A percentile compares a stretch with the other conserved stretches of the same genome.
phyloP scores from a whole-genome alignment of 2,888 invertebrate genomes.

The Lochmaea crataegi region DNA sequence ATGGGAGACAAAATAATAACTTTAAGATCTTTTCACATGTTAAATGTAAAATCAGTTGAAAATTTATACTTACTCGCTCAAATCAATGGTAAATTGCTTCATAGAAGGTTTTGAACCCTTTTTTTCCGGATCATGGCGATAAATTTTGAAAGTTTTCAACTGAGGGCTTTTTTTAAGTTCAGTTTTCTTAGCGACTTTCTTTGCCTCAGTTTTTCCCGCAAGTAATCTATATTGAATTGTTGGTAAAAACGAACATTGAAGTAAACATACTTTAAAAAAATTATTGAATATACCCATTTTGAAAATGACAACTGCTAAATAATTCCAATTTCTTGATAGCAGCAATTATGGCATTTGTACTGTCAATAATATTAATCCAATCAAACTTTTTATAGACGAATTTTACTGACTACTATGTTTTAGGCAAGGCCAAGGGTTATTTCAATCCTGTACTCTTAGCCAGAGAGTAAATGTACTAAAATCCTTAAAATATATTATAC shows the following conservation, averaged over 20 bases:
- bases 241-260: conserved; percentile 14
- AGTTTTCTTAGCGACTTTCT: conserved; percentile 7
- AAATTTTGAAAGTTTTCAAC: conserved; percentile 59
- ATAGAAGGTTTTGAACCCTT: conserved; percentile 67
- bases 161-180: conserved; percentile 25
- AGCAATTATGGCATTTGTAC: background rate
- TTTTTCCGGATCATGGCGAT: conserved; percentile 69
- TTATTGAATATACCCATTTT: conserved; percentile 11
- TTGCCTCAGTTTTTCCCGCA: background rate
- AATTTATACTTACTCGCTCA: conserved; percentile 63
- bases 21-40: background rate
- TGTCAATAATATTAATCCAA: background rate
- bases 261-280: conserved; percentile 12
- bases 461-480: no score
- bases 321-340: background rate
- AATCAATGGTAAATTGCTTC: conserved; percentile 73
- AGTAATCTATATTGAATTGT: conserved; percentile 1
- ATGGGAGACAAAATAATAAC: background rate
- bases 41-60: background rate
- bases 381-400: no score
- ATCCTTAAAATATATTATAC: no score
- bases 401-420: no score
- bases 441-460: no score
- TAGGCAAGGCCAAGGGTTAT: no score
- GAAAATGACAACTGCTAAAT: conserved; percentile 1